phyloP scores from a whole-genome alignment of 2,113 vertebrate genomes.

The Channa maculata region DNA sequence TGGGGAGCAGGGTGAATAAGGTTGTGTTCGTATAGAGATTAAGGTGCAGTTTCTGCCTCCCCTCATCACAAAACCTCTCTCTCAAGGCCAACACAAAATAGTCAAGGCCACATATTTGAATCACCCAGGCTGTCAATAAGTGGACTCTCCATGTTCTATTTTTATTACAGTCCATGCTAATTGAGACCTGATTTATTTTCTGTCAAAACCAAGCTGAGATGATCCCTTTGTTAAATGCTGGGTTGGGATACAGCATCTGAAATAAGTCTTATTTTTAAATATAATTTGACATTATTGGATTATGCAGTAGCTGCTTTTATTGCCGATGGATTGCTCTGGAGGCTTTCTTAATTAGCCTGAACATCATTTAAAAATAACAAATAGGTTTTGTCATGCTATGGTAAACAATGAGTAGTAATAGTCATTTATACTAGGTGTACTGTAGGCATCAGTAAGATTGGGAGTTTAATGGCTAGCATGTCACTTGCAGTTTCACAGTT shows the following conservation, averaged over 20 bases:
- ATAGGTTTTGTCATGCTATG: neutral
- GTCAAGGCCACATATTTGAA: conserved; percentile 46
- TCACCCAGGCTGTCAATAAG: conserved; percentile 50
- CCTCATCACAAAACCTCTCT: conserved; percentile 56
- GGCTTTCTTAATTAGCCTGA: neutral
- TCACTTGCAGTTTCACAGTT: no score
- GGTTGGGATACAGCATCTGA: neutral
- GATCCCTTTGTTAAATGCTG: conserved; percentile 10
- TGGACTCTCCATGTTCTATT: conserved; percentile 15
- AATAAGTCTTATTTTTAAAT: conserved; percentile 1
- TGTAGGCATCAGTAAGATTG: no score
- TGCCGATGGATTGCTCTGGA: no score
- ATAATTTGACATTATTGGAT: neutral
- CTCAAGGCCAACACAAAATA: conserved; percentile 59
- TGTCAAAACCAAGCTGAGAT: conserved; percentile 3
- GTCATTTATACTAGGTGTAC: neutral
- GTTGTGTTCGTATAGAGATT: conserved; percentile 32
- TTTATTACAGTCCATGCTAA: conserved; percentile 47
- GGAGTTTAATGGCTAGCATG: no score
- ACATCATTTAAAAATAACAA: neutral
- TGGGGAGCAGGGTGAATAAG: conserved; percentile 17
- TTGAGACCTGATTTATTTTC: conserved; percentile 21
- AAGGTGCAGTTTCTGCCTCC: conserved; percentile 40
- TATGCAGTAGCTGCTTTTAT: neutral
- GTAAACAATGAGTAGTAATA: neutral